A percentile compares a stretch with the other conserved stretches of the same genome.
These are phyloP conservation scores for Philaethria dido DNA, from an alignment of 2,888 invertebrate species.

Conservation along the genomic window DNA sequence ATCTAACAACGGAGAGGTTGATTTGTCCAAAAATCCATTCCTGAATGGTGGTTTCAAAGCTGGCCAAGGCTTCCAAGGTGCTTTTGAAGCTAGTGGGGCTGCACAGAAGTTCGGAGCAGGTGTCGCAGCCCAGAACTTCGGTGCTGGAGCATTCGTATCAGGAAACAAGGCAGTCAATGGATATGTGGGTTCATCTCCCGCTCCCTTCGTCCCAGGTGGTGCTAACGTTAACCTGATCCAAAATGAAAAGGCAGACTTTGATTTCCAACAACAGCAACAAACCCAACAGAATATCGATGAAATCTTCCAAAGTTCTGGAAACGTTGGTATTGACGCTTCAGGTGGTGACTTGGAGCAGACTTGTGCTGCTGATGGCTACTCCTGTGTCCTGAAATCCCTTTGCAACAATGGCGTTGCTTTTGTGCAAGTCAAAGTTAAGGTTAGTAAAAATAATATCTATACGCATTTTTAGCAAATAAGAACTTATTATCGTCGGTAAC, in stretches of 20 bases:
- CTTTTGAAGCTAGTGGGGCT: constrained; percentile 46
- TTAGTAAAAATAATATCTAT: constrained; percentile 58
- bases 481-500: too few species aligned
- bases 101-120: constrained; percentile 41
- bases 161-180: constrained; percentile 52
- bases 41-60: constrained; percentile 55
- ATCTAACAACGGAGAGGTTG: constrained; percentile 60
- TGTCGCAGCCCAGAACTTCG: constrained; percentile 23
- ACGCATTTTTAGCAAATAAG: too few species aligned
- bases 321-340: constrained; percentile 56
- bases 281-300: constrained; percentile 68
- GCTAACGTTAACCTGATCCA: constrained; percentile 69
- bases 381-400: constrained; percentile 84
- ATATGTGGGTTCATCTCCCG: constrained; percentile 70
- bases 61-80: constrained; percentile 46
- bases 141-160: constrained; percentile 34
- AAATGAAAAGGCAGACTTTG: constrained; percentile 65
- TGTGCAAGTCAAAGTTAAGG: constrained; percentile 79
- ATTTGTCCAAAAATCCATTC: constrained; percentile 67
- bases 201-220: constrained; percentile 63
- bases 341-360: constrained; percentile 75
- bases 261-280: constrained; percentile 66
- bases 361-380: constrained; percentile 83
- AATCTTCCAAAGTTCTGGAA: constrained; percentile 65
- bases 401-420: constrained; percentile 85